A percentile compares a stretch with the other conserved stretches of the same genome.
phyloP scores from a whole-genome alignment of 1,140 invertebrate genomes.

The Hirudo medicinalis region DNA sequence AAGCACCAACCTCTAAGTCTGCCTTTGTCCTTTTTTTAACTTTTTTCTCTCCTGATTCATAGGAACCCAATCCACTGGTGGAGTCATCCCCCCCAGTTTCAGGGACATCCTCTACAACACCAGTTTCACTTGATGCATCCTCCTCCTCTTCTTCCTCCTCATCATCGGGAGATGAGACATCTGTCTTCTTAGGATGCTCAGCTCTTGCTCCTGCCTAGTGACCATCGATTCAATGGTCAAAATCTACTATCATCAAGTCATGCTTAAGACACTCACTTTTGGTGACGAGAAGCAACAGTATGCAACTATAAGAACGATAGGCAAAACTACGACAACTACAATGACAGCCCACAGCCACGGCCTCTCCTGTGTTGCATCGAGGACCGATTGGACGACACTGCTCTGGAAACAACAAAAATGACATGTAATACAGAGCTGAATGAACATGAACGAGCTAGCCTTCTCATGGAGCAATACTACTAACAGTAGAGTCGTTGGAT shows the following conservation, averaged over 20 bases:
- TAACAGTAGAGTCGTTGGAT: slow-evolving; percentile 1
- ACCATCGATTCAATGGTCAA: background rate
- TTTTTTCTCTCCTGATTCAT: background rate
- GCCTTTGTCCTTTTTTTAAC: slow-evolving; percentile 24
- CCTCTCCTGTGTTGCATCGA: slow-evolving; percentile 68
- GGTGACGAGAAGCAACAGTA: slow-evolving; percentile 54
- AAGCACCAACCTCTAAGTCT: slow-evolving; percentile 24
- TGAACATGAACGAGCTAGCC: no score
- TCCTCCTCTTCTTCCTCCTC: slow-evolving; percentile 26
- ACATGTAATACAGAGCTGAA: background rate
- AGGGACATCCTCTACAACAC: slow-evolving; percentile 35
- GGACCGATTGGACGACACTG: slow-evolving; percentile 61
- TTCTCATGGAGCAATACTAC: background rate
- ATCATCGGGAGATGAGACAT: slow-evolving; percentile 45
- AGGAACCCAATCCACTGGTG: background rate
- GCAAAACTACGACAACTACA: slow-evolving; percentile 62
- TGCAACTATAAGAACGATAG: slow-evolving; percentile 61
- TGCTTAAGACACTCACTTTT: slow-evolving; percentile 16
- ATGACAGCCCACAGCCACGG: slow-evolving; percentile 82
- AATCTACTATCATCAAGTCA: background rate
- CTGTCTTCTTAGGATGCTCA: slow-evolving; percentile 50
- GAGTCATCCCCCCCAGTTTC: slow-evolving; percentile 13
- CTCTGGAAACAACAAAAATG: slow-evolving; percentile 49
- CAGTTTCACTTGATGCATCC: slow-evolving; percentile 33
- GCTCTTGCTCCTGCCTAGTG: slow-evolving; percentile 29